Conservation (phyloP, 2,797 vertebrate species). For the Amniataba percoides region DNA sequence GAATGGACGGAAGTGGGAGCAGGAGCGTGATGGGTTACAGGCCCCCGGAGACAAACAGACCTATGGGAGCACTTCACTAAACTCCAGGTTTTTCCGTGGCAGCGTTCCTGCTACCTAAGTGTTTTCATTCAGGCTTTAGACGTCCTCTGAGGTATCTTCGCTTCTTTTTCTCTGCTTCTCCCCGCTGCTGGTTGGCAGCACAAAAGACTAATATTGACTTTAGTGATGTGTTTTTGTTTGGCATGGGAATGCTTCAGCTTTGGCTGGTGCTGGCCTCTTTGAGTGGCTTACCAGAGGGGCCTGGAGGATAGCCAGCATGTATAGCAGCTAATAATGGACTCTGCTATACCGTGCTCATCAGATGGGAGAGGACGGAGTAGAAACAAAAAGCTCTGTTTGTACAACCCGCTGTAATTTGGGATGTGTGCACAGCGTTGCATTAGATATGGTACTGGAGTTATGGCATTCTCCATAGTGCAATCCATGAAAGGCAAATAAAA, state of each 20-base stretch:
- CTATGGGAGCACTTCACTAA: conserved; percentile 56
- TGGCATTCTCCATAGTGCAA: conserved; percentile 16
- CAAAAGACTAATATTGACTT: conserved; percentile 79
- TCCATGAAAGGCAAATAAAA: conserved; percentile 44
- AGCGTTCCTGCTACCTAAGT: conserved; percentile 38
- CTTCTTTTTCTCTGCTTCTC: conserved; percentile 51
- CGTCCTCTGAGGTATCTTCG: conserved; percentile 65
- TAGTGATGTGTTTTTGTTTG: conserved; percentile 75
- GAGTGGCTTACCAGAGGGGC: conserved; percentile 63
- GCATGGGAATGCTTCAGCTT: conserved; percentile 70
- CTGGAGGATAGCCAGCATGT: conserved; percentile 71
- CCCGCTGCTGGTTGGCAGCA: conserved; percentile 65
- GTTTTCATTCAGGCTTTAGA: conserved; percentile 64
- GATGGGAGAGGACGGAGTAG: conserved; percentile 11
- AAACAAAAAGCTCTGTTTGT: conserved; percentile 18
- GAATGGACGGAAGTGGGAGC: conserved; percentile 61
- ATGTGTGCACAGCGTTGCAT: conserved; percentile 2
- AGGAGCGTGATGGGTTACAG: conserved; percentile 61
- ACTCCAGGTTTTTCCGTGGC: conserved; percentile 31
- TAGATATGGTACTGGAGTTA: conserved; percentile 7
- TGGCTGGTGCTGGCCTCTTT: conserved; percentile 60
- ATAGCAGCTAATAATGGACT: conserved; percentile 69
- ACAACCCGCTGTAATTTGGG: conserved; percentile 14
- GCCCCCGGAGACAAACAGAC: conserved; percentile 52
- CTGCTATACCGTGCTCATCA: conserved; percentile 43